A percentile compares a stretch with the other conserved stretches of the same genome.
These are phyloP conservation scores for Microctonus brassicae DNA, from an alignment of 2,888 invertebrate species.

Conservation along the genomic window DNA sequence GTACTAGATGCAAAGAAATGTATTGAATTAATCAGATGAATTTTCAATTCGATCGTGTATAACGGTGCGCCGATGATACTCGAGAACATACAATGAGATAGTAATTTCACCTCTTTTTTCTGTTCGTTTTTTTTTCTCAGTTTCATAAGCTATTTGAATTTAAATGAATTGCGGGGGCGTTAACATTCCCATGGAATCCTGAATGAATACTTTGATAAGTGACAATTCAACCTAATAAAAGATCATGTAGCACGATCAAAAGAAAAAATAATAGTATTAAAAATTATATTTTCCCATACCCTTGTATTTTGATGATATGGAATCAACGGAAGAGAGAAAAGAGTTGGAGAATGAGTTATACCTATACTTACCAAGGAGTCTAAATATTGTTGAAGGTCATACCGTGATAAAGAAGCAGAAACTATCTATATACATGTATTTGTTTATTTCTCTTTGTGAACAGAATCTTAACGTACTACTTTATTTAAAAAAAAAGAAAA, in stretches of 20 bases:
- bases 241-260: not conserved
- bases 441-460: not conserved
- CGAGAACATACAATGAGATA: not conserved
- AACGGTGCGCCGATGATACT: slow-evolving; percentile 4
- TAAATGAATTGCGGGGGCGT: not conserved
- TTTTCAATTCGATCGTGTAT: not conserved
- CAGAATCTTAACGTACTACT: slow-evolving; percentile 44
- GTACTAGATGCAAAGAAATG: not conserved
- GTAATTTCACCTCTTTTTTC: not conserved
- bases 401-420: not conserved
- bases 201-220: slow-evolving; percentile 11
- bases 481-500: too few relatives aligned
- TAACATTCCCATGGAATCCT: slow-evolving; percentile 9
- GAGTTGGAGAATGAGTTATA: not conserved
- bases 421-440: not conserved
- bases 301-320: not conserved
- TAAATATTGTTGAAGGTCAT: slow-evolving; percentile 1
- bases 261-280: not conserved
- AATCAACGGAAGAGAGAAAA: not conserved
- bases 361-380: too few relatives aligned
- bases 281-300: not conserved
- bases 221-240: not conserved
- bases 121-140: not conserved
- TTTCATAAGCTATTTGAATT: slow-evolving; percentile 2
- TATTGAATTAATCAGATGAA: not conserved